Evolutionary conservation across 2,113 vertebrate genomes (phyloP), one percentile per base, ranked within the genome.

Genomic region (Rhadina sibilatrix): DNA sequence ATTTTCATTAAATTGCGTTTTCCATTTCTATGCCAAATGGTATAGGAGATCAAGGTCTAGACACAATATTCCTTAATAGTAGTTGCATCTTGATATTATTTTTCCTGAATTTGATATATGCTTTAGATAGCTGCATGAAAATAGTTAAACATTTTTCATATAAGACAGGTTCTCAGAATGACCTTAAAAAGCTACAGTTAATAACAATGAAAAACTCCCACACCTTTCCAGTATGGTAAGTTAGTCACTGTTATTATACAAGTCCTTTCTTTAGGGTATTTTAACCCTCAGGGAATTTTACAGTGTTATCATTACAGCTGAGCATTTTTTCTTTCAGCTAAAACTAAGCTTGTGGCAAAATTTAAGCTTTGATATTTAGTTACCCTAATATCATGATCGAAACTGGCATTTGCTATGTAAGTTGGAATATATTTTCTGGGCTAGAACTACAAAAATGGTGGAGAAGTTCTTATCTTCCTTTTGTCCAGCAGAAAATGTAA

Each of bases 1-100:
- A 35, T 96, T 94, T 93, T 91, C 78, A 91, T 95, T 94, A 95
- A 89, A 91, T 47, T 86, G 16, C 5, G 2, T 92, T 95, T 96
- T 93, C 71, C 9, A 78, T 88, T 96, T 90, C 81, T 10, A 2
- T 35, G 76, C 47, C 64, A 94, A 95, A 80, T 83, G n/a, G 78
- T 50, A 83, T 24, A 83, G 13, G 61, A 83, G 46, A 95, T 72
- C n/a, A 83, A 92, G 85, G 70, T 91, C 64, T 75, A 71, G 22
- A 31, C 40, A 66, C 66, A 49, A 25, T 83, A 70, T 83, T 33
- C 78, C 28, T 64, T 89, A 76, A 91, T 47, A 89, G 59, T 71
- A 85, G 63, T 46, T 83, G 50, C 33, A 65, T 31, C 63, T 91
- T 95, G 86, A 89, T 87, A 63, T 91, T 86, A 76, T 78, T 89